These are phyloP conservation scores for Trachelus stipa DNA, from an alignment of 2,888 invertebrate genomes.

Conservation along the genomic window DNA sequence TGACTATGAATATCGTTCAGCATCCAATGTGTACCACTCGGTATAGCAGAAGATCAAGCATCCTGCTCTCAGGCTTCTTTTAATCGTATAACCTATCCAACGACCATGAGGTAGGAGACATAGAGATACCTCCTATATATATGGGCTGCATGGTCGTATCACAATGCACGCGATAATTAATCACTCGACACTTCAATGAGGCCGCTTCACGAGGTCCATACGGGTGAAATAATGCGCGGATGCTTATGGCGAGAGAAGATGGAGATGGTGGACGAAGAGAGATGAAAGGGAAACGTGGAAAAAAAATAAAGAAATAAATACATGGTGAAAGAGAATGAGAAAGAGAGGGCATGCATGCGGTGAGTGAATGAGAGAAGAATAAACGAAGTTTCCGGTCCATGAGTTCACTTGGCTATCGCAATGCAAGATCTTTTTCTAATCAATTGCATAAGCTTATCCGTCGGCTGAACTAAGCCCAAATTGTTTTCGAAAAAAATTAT, in stretches of 20 bases:
- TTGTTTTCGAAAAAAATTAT: not conserved
- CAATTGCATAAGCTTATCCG: not conserved
- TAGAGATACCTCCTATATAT: not conserved
- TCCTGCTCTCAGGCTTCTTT: not conserved
- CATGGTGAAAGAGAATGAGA: not conserved
- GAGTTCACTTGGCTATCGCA: not conserved
- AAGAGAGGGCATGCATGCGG: not conserved
- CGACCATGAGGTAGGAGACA: not conserved
- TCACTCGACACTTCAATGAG: conserved; percentile 29
- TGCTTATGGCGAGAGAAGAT: not conserved
- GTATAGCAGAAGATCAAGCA: not conserved
- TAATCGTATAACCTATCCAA: not conserved
- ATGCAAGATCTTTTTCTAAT: not conserved
- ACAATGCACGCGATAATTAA: conserved; percentile 19
- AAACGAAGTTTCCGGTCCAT: not conserved
- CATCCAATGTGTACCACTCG: not conserved
- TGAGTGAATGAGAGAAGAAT: not conserved
- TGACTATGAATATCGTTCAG: not conserved
- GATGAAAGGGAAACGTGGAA: not conserved
- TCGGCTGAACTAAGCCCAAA: not conserved
- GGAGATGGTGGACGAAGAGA: not conserved
- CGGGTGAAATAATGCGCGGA: not conserved
- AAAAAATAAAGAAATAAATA: not conserved
- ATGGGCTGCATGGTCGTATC: not conserved
- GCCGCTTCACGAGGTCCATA: conserved; percentile 3